Evolutionary conservation across 2,797 vertebrate species (phyloP), one percentile per base, ranked within the genome.

Genomic region (Crenichthys baileyi): DNA sequence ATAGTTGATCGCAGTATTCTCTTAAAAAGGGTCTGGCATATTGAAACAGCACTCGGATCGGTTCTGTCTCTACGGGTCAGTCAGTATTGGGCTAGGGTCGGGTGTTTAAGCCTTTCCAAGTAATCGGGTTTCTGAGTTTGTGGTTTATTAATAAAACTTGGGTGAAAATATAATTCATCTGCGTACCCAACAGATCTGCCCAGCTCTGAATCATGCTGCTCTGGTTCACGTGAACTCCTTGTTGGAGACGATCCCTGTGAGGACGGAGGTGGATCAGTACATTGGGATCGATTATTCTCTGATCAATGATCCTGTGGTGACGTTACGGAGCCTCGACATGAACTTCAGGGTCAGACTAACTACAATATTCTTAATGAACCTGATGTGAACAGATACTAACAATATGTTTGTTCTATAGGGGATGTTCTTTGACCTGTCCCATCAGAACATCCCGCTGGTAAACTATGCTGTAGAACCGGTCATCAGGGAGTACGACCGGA

Each of bases 211-310:
- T 56, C 96, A 98, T 0, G 96, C 97, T 0, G 96, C 96, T 22
- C 89, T 95, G 29, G 96, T 98, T 79, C 91, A 96, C 22, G 95
- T 99, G 29, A 99, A 99, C 91, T 94, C 96, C 0, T 68, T 99
- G 79, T 85, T 99, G 94, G 95, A 97, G 78, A 98, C 97, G 0
- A 96, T 99, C 67, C 97, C 98, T 94, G 98, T 99, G 77, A 96
- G 94, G 50, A 90, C 95, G 1, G 82, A 96, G 0, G 97, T 99
- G 78, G 97, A 99, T 46, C 51, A 93, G 0, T 95, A 94, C 1
- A 90, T 99, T 0, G 98, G 98, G 50, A 99, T 99, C 0, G 98
- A 99, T 91, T 99, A 99, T 85, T 97, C 98, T 24, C 96, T 99
- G 29, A 90, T 98, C 11, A 95, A 87, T 65, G 96, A 99, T 76